phyloP scores from a whole-genome alignment of 2,113 vertebrate species.

The Larimichthys crocea region DNA sequence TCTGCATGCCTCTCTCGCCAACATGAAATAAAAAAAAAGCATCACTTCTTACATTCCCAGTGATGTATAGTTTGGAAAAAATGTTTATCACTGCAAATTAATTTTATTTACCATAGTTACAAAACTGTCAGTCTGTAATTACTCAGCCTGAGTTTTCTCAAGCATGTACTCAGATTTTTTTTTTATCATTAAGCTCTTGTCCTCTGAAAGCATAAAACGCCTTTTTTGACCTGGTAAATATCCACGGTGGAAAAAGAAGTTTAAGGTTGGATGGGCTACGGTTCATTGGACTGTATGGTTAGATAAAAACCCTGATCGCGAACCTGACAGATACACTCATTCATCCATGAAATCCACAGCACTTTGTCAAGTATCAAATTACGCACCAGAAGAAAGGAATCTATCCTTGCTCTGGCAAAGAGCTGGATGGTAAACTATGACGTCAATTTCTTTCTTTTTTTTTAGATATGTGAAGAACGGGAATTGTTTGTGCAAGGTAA shows the following conservation, averaged over 20 bases:
- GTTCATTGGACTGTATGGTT: slow-evolving; percentile 27
- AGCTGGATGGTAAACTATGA: slow-evolving; percentile 47
- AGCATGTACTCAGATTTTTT: neutral
- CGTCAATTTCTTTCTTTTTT: slow-evolving; percentile 29
- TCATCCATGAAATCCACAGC: slow-evolving; percentile 66
- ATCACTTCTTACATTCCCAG: slow-evolving; percentile 66
- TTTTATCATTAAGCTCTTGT: neutral
- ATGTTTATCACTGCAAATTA: slow-evolving; percentile 12
- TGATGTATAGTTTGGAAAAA: slow-evolving; percentile 41
- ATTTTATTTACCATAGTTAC: slow-evolving; percentile 12
- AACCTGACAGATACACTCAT: slow-evolving; percentile 64
- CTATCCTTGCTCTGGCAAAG: slow-evolving; percentile 30
- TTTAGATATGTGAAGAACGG: slow-evolving; percentile 59
- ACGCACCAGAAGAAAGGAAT: slow-evolving; percentile 40
- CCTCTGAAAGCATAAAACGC: neutral
- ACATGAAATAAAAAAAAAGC: slow-evolving; percentile 22
- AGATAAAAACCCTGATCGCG: slow-evolving; percentile 61
- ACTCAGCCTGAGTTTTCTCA: neutral
- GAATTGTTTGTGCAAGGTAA: slow-evolving; percentile 43
- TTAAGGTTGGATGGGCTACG: slow-evolving; percentile 24
- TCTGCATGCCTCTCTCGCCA: slow-evolving; percentile 14
- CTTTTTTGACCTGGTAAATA: slow-evolving; percentile 9
- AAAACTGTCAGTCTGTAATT: slow-evolving; percentile 31
- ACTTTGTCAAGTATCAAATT: slow-evolving; percentile 81
- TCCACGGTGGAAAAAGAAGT: slow-evolving; percentile 5